Base-by-base conservation (phyloP, 2,888 invertebrate species). In the Himalopsyche japonica region DNA sequence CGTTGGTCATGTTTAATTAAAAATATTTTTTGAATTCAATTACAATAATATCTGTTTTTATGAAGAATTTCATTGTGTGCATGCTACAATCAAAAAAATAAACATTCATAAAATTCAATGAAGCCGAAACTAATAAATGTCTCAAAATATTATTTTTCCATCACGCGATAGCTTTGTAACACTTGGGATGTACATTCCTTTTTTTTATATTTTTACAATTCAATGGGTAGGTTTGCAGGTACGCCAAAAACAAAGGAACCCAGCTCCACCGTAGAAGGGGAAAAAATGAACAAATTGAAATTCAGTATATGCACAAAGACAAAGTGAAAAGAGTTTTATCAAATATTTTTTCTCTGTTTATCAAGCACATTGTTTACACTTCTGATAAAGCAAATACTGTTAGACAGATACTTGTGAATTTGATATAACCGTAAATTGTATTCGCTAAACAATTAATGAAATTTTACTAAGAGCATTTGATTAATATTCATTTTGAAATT, bases 341-440 rank as follows among this genome's bases (percentile, higher is more conserved):
- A 49, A 79, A 79, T 70, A 79, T 79, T 79, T 79, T n/a, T 82
- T 82, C 34, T 57, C 47, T 79, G 49, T 82, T 82, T 82, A 82
- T 82, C 82, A 79, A 64, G 64, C 32, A 79, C 82, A 79, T 82
- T 82, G 82, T 82, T 82, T 79, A 82, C 77, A 82, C 64, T 82
- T 57, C 34, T 64, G 79, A 82, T 79, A 70, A 82, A 82, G 78
- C 70, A 70, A 27, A 64, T 0, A 7, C 70, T 70, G 15, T 0
- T 70, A 10, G 12, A 12, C 12, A 70, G 70, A 70, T 70, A 30
- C 12, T 30, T 64, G n/a, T n/a, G 24, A 64, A 64, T 64, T 64
- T 64, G 64, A 64, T 37, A 37, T 37, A 7, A 1, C 10, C 37
- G 37, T 37, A 37, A 8, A 8, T 37, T 37, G 37, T 37, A 37